phyloP scores from a whole-genome alignment of 2,888 invertebrate genomes.

The Lasioglossum leucozonium region DNA sequence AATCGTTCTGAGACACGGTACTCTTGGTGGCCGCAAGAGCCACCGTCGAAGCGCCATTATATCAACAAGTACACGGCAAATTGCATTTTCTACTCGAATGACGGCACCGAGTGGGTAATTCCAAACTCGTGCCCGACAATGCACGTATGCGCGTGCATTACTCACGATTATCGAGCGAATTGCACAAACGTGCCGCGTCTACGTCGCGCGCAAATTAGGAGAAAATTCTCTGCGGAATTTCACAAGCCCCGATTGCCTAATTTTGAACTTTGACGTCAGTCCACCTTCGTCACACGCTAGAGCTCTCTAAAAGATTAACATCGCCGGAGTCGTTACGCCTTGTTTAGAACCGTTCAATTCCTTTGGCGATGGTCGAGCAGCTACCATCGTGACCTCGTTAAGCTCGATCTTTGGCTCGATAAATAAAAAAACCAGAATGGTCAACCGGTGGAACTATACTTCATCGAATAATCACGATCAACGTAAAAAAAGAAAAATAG shows the following conservation, averaged over 20 bases:
- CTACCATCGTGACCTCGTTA: background rate
- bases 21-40: background rate
- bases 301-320: slow-evolving; percentile 20
- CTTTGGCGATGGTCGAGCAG: background rate
- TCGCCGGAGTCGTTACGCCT: background rate
- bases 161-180: background rate
- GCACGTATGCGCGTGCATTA: background rate
- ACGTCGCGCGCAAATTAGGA: slow-evolving; percentile 14
- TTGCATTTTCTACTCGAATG: background rate
- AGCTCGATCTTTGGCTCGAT: background rate
- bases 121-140: background rate
- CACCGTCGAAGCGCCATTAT: background rate
- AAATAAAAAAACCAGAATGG: background rate
- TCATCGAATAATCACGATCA: background rate
- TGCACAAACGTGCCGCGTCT: background rate
- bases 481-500: background rate
- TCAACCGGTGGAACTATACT: background rate
- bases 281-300: background rate
- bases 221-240: slow-evolving; percentile 31
- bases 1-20: background rate
- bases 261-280: slow-evolving; percentile 35
- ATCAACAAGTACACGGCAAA: background rate
- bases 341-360: background rate
- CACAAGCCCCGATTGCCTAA: slow-evolving; percentile 21
- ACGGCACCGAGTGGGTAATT: background rate